A percentile compares a stretch with the other conserved stretches of the same genome.
phyloP scores from a whole-genome alignment of 2,888 invertebrate species.

The Polydrusus tereticollis region DNA sequence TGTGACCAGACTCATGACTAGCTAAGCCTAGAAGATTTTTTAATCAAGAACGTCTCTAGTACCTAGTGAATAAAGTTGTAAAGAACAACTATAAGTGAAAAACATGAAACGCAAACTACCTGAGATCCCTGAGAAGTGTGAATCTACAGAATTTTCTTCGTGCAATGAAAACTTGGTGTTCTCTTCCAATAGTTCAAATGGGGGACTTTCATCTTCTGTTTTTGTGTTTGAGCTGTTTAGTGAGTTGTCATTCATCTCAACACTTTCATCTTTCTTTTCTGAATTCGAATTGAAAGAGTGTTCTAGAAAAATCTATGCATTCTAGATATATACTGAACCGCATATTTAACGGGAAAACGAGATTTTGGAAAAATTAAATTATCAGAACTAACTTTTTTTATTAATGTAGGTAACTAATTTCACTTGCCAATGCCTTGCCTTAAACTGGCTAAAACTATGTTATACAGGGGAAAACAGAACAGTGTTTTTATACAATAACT shows the following conservation, averaged over 20 bases:
- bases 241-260: slow-evolving; percentile 50
- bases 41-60: background rate
- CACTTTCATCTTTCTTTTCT: slow-evolving; percentile 50
- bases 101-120: no score
- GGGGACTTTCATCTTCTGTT: slow-evolving; percentile 75
- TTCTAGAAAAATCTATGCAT: background rate
- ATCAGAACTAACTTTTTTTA: no score
- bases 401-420: no score
- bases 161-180: slow-evolving; percentile 60
- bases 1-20: slow-evolving; percentile 69
- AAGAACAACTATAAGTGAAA: no score
- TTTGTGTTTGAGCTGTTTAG: slow-evolving; percentile 65
- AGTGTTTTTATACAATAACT: no score
- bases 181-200: slow-evolving; percentile 75
- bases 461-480: no score
- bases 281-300: slow-evolving; percentile 29
- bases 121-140: slow-evolving; percentile 72
- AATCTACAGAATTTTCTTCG: slow-evolving; percentile 72
- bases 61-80: background rate
- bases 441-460: no score
- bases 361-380: no score
- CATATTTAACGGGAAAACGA: no score
- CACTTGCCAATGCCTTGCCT: no score
- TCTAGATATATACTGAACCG: background rate
- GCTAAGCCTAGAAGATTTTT: slow-evolving; percentile 64